Evolutionary conservation across 2,797 vertebrate species (phyloP), one percentile per base, ranked within the genome.

Genomic region (Decapterus maruadsi): DNA sequence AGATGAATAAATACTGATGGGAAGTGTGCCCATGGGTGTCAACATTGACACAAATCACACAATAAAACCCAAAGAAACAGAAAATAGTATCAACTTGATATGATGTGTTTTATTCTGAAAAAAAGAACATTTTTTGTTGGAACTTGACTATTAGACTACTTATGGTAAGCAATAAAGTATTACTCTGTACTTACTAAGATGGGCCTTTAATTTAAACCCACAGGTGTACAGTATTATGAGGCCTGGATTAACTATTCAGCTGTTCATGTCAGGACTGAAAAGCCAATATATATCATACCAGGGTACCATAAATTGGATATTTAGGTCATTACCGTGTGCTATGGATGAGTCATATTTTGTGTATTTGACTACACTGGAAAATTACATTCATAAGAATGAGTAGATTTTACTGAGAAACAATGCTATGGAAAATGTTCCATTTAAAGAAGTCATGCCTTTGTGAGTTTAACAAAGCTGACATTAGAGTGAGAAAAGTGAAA

Each of bases 321-420:
- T 8, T 43, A 59, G 26, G 38, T 54, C 40, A 48, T 48, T 58
- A 9, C 3, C 29, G 14, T 8, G 46, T 38, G 50, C 20, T 45
- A 31, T 19, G 3, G 9, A 56, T 62, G 56, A 34, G 14, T 55
- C 10, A 51, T 51, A 36, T 34, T 6, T 5, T 1, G 31, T 34
- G 8, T 51, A 11, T 12, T 42, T 42, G 11, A 17, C 16, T 50
- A 17, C 8, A 40, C 43, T 22, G 65, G 50, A 50, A n/a, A 29
- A 36, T 65, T 53, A 40, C 34, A 58, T 64, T 55, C 46, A 77
- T 17, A 20, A 12, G 59, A 50, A 55, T 22, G 57, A 42, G 29
- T 53, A 22, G 29, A 51, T 59, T 59, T 59, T 68, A 40, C 14
- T 77, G 36, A 29, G 6, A 64, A 29, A 42, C 22, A 50, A 61